Percentiles rank a stretch among this genome's conserved stretches.
Evolutionary conservation across 2,797 vertebrate genomes (phyloP).

Genomic region (Arctocebus calabarensis): DNA sequence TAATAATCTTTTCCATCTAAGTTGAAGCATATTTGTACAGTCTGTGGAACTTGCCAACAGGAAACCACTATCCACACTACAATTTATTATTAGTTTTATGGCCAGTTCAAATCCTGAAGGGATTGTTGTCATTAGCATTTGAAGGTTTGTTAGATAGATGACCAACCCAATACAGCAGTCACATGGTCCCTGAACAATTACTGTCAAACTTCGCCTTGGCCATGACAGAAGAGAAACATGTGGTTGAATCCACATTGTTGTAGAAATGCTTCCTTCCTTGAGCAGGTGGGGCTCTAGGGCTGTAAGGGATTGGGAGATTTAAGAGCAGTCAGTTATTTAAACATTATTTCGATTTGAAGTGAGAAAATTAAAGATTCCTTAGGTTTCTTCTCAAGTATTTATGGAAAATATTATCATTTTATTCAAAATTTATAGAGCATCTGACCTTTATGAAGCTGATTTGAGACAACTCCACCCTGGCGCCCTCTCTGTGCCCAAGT

Average conservation of each 20-base stretch:
- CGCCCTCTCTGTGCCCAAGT: no score
- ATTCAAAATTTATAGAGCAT: slow-evolving; percentile 29
- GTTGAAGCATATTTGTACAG: slow-evolving; percentile 59
- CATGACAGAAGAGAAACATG: slow-evolving; percentile 32
- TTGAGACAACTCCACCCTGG: background rate
- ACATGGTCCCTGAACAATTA: slow-evolving; percentile 60
- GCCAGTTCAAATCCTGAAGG: slow-evolving; percentile 40
- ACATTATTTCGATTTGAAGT: slow-evolving; percentile 32
- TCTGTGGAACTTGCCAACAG: slow-evolving; percentile 57
- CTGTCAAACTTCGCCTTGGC: slow-evolving; percentile 12
- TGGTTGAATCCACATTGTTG: slow-evolving; percentile 14
- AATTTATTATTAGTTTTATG: slow-evolving; percentile 72
- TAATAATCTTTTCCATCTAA: slow-evolving; percentile 63
- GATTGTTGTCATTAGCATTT: slow-evolving; percentile 69
- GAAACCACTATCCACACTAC: slow-evolving; percentile 42
- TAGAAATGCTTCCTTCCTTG: slow-evolving; percentile 38
- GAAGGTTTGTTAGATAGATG: slow-evolving; percentile 68
- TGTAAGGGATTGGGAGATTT: background rate
- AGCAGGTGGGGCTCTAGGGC: background rate
- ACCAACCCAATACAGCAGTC: background rate
- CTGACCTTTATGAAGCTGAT: background rate
- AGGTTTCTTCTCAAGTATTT: background rate
- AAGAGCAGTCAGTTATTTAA: slow-evolving; percentile 8
- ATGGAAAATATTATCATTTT: background rate
- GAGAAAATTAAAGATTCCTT: background rate